Conservation (phyloP, 2,888 invertebrate species). For the Nomada hirtipes region DNA sequence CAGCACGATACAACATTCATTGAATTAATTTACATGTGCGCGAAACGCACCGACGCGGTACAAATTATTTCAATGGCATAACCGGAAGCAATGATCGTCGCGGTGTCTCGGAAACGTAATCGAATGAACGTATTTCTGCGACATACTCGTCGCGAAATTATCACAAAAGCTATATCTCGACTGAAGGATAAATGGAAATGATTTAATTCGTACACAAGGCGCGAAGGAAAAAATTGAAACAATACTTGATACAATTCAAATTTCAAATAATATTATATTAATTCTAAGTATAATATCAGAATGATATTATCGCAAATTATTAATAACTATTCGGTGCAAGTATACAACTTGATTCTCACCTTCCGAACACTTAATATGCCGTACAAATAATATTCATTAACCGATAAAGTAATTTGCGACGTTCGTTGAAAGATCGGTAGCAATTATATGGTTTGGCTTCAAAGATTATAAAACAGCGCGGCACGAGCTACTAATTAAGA, state of each 20-base stretch:
- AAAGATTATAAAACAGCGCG: background rate
- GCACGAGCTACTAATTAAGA: background rate
- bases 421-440: background rate
- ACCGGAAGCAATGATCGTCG: slow-evolving; percentile 43
- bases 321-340: background rate
- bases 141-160: background rate
- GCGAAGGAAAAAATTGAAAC: background rate
- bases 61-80: slow-evolving; percentile 48
- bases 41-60: slow-evolving; percentile 40
- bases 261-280: background rate
- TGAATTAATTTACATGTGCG: slow-evolving; percentile 63
- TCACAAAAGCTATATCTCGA: background rate
- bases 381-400: background rate
- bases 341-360: too few relatives aligned
- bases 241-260: too few relatives aligned
- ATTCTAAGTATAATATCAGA: background rate
- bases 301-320: background rate
- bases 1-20: slow-evolving; percentile 32
- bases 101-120: slow-evolving; percentile 7
- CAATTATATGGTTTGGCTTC: slow-evolving; percentile 17
- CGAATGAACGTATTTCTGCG: slow-evolving; percentile 2
- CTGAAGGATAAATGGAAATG: background rate
- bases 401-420: background rate
- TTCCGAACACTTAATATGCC: too few relatives aligned
- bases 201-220: too few relatives aligned